A percentile compares a stretch with the other conserved stretches of the same genome.
These are phyloP conservation scores for Tapera naevia DNA, from an alignment of 2,797 vertebrate species.

Conservation along the genomic window DNA sequence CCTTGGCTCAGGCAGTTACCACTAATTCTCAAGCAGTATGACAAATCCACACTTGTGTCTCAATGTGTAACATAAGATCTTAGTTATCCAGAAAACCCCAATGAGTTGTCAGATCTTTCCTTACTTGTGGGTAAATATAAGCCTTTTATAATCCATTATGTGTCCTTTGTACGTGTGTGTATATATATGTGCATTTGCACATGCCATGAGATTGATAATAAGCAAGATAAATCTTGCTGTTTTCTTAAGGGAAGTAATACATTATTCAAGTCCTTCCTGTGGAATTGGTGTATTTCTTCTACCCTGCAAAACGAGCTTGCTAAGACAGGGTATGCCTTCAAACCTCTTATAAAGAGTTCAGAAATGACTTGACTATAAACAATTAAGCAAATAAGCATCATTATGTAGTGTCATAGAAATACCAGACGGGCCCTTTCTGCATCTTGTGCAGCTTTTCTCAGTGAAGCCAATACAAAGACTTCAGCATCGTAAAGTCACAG, in stretches of 20 bases:
- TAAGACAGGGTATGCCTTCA: slow-evolving; percentile 1
- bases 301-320: not conserved
- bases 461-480: not conserved
- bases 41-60: slow-evolving; percentile 65
- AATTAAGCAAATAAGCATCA: not conserved
- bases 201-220: slow-evolving; percentile 52
- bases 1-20: slow-evolving; percentile 58
- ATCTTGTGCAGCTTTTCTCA: not conserved
- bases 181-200: not conserved
- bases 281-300: slow-evolving; percentile 56
- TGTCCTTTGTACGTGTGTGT: not conserved
- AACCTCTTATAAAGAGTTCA: slow-evolving; percentile 25
- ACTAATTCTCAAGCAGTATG: slow-evolving; percentile 68
- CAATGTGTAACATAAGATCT: slow-evolving; percentile 54
- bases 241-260: slow-evolving; percentile 48
- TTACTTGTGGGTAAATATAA: slow-evolving; percentile 45
- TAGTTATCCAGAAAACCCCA: slow-evolving; percentile 25
- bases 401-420: not conserved
- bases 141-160: slow-evolving; percentile 54
- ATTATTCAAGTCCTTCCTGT: slow-evolving; percentile 54
- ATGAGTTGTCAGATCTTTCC: slow-evolving; percentile 50
- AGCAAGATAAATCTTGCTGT: slow-evolving; percentile 58
- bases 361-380: slow-evolving; percentile 6
- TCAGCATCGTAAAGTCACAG: not conserved
- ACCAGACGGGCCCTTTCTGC: not conserved